Evolutionary conservation across 2,113 vertebrate genomes (phyloP), one percentile per base, ranked within the genome.

Genomic region (Thunnus maccoyii): DNA sequence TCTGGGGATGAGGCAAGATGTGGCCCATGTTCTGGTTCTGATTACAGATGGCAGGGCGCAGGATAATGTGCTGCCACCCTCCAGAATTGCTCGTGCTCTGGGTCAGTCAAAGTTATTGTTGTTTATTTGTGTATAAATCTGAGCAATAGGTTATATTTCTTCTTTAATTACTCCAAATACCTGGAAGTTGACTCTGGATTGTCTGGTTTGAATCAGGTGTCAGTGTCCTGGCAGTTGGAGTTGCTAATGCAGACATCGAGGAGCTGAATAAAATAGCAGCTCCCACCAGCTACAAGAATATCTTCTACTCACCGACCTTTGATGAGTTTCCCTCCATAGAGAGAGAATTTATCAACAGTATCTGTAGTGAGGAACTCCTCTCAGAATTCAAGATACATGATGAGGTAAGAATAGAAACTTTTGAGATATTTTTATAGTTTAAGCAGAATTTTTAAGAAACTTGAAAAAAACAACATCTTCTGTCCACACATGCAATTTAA

Each of bases 31-130:
- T 30, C 85, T 98, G 88, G 91, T 98, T 56, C 89, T 98, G 1
- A 86, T 98, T 62, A 98, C 97, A 0, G 97, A 98, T 14, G 97
- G 97, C n/a, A 93, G 79, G 54, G 97, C 97, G 32, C 96, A 96
- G 86, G 97, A 98, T 30, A 94, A 97, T 0, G 97, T 98, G 78
- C 20, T 90, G 60, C 93, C 92, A 1, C 95, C 97, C 8, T 96
- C 97, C 41, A 96, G 94, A 86, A 93, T 93, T 41, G 96, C 96
- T 12, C 96, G 94, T 2, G 94, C 93, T 68, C 90, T 96, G 20
- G 97, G 97, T 97, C 80, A 86, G 94, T 85, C 7, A 48, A 54
- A 27, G 6, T 9, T n/a, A 7, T 17, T 9, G 36, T 41, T 30
- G 27, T 30, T 30, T 30, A 41, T 22, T 22, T 22, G 22, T 41